Evolutionary conservation across 92 coral and sea anemone genomes (phyloP), one percentile per base, ranked within the genome.

Genomic region (Hydrozoanthus gracilis): DNA sequence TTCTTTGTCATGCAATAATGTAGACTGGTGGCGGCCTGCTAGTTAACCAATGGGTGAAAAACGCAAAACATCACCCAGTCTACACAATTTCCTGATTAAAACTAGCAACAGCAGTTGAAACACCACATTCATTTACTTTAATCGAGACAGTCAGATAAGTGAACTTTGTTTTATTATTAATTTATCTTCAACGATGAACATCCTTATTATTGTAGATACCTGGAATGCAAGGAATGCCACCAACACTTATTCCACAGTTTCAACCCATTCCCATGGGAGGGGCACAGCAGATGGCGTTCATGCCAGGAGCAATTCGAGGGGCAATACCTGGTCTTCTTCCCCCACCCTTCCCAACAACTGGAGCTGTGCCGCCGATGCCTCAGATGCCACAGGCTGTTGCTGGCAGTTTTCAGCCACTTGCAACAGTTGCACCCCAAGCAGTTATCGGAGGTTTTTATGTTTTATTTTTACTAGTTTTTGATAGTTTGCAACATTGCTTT

Each of bases 181-280:
- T 27, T 27, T 27, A 27, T 27, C 39, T 27, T 27, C 39, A 27
- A 0, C 2, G 39, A 27, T 27, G 39, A 27, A 27, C 39, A 27
- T 27, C 39, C 46, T 9, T 17, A 3, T n/a, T 3, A 8, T 51
- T 18, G 7, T 8, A 80, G 85, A 61, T 80, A 61, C 96, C 95
- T 16, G 96, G 93, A 52, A 89, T 91, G 91, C 96, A 92, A 54
- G 51, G 91, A 51, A 82, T 87, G 65, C 92, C 94, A 52, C 86
- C 86, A 14, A 90, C 88, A 79, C 47, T 88, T 16, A 35, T 90
- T n/a, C 89, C 91, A 18, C 84, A 77, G 54, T 86, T 90, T 71
- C 89, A 69, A 16, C 89, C 85, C 45, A 83, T 90, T 71, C 88
- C 94, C 8, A 86, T 92, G 86, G 78, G 83, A 20, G 84, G 73